Evolutionary conservation across 1,140 invertebrate genomes (phyloP).

Genomic region (Drosophila takahashii): DNA sequence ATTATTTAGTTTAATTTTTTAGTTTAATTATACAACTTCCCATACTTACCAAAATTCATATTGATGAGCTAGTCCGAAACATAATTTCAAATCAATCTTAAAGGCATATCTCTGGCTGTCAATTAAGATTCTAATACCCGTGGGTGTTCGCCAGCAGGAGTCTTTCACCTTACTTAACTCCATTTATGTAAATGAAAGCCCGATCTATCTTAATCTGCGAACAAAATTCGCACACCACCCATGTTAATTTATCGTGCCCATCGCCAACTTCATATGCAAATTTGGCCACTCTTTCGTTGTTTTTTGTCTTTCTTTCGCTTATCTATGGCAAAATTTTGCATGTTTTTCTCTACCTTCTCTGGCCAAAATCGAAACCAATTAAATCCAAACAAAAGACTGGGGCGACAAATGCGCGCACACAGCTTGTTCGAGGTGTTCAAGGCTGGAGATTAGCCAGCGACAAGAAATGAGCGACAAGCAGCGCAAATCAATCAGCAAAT

Average conservation of each 20-base stretch:
- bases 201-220: constrained; percentile 35
- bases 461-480: constrained; percentile 38
- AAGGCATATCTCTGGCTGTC: background rate
- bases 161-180: constrained; percentile 39
- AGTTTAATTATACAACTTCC: no score
- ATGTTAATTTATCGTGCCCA: constrained; percentile 51
- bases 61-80: background rate
- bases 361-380: constrained; percentile 55
- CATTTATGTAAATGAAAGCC: constrained; percentile 47
- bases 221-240: constrained; percentile 55
- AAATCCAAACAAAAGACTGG: constrained; percentile 61
- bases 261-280: constrained; percentile 65
- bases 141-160: constrained; percentile 31
- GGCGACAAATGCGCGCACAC: constrained; percentile 55
- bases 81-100: background rate
- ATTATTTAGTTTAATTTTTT: no score
- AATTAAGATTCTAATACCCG: constrained; percentile 21
- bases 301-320: constrained; percentile 27
- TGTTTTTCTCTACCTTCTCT: constrained; percentile 60
- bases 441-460: constrained; percentile 40
- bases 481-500: constrained; percentile 69
- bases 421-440: constrained; percentile 41
- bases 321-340: constrained; percentile 55
- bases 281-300: constrained; percentile 40
- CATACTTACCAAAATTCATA: background rate